Conservation (phyloP, 2,113 vertebrate genomes). For the Cottus gobio region DNA sequence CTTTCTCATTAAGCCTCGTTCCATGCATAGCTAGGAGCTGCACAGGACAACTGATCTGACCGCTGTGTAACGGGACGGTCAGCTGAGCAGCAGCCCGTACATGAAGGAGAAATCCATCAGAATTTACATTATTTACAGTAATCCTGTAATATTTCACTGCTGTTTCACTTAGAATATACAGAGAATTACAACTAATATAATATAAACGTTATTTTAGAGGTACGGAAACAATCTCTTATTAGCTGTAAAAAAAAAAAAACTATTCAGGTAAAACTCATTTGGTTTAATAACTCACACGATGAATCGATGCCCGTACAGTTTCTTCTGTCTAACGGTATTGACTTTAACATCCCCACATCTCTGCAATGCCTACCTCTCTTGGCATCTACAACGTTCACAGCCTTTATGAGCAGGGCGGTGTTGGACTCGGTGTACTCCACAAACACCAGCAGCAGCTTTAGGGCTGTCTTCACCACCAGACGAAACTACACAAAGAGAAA, state of each 20-base stretch:
- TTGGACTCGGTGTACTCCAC: constrained; percentile 96
- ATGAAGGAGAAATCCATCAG: neutral
- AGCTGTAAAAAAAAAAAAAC: neutral
- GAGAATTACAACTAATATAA: neutral
- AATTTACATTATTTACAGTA: neutral
- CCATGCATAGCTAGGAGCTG: constrained; percentile 7
- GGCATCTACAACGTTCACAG: constrained; percentile 86
- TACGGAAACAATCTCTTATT: neutral
- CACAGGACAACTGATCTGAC: constrained; percentile 52
- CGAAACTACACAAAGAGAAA: constrained; percentile 86
- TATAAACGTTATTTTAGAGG: neutral
- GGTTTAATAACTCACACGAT: neutral
- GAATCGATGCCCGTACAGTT: neutral
- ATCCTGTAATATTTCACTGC: neutral
- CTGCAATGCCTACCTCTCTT: constrained; percentile 85
- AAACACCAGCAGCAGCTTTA: constrained; percentile 96
- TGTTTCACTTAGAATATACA: neutral
- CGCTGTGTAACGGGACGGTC: constrained; percentile 35
- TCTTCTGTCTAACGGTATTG: neutral
- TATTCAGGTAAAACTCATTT: neutral
- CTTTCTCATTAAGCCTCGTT: constrained; percentile 42
- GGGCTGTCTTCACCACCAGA: constrained; percentile 95
- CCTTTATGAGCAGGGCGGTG: constrained; percentile 86
- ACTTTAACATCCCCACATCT: neutral
- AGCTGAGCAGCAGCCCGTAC: constrained; percentile 14